Evolutionary conservation across 2,113 vertebrate genomes (phyloP).

Genomic region (Trogon melanurus): DNA sequence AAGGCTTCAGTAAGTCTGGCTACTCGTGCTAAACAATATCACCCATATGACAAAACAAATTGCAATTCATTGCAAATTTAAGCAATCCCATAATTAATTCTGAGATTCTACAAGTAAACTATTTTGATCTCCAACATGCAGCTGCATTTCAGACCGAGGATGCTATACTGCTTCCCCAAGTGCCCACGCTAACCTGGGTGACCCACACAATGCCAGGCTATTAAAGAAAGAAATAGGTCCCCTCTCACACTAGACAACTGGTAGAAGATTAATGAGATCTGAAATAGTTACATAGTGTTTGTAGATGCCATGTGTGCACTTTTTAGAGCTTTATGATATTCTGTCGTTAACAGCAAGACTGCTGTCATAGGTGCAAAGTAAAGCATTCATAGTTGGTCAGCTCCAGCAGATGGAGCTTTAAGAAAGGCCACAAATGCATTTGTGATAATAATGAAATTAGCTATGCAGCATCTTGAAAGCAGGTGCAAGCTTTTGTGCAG

Average conservation of each 20-base stretch:
- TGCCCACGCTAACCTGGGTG: neutral
- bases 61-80: too few species aligned
- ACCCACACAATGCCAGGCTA: neutral
- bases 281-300: neutral
- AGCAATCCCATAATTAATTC: too few species aligned
- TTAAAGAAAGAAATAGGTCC: neutral
- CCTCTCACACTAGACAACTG: neutral
- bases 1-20: too few species aligned
- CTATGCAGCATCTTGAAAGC: neutral
- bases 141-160: neutral
- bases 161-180: neutral
- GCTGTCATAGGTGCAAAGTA: neutral
- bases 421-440: neutral
- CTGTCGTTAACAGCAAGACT: neutral
- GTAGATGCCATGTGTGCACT: too few species aligned
- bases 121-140: too few species aligned
- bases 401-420: slow-evolving; percentile 28
- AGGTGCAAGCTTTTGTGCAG: neutral
- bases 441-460: neutral
- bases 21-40: too few species aligned
- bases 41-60: too few species aligned
- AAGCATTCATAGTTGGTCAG: neutral
- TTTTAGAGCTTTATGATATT: neutral
- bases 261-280: neutral
- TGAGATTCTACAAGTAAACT: too few species aligned